Percentiles rank a stretch among this genome's conserved stretches.
These are phyloP conservation scores for Choristoneura rosaceana DNA, from an alignment of 2,888 invertebrate species.

Conservation along the genomic window DNA sequence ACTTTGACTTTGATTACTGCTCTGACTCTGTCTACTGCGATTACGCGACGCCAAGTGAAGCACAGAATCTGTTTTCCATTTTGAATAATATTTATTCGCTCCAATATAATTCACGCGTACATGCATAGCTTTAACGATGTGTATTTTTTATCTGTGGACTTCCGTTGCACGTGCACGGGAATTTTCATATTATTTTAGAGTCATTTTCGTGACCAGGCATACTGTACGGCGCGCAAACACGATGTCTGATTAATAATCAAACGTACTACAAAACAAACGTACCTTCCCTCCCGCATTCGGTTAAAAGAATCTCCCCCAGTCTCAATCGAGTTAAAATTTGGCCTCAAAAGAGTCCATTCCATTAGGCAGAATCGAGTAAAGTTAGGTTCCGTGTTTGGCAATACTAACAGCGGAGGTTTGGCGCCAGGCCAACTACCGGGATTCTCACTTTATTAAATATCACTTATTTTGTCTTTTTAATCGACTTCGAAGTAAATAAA, in stretches of 20 bases:
- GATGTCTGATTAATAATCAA: too few relatives aligned
- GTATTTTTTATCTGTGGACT: background rate
- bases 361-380: constrained; percentile 20
- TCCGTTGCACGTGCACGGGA: too few relatives aligned
- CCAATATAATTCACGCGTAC: constrained; percentile 13
- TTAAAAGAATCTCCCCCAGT: background rate
- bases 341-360: constrained; percentile 27
- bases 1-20: background rate
- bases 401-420: constrained; percentile 18
- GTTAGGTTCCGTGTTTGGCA: constrained; percentile 23
- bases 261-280: too few relatives aligned
- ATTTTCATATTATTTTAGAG: too few relatives aligned
- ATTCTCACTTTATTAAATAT: constrained; percentile 9
- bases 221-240: too few relatives aligned
- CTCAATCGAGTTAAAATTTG: constrained; percentile 21
- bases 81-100: constrained; percentile 1
- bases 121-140: constrained; percentile 25
- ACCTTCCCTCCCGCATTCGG: background rate
- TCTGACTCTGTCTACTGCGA: background rate
- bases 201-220: too few relatives aligned
- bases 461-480: constrained; percentile 11
- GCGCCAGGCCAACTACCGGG: constrained; percentile 21
- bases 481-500: too few relatives aligned
- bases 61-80: constrained; percentile 13
- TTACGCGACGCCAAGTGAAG: background rate